Base-by-base conservation (phyloP, 2,113 vertebrate genomes). In the Thinocorus orbignyianus region DNA sequence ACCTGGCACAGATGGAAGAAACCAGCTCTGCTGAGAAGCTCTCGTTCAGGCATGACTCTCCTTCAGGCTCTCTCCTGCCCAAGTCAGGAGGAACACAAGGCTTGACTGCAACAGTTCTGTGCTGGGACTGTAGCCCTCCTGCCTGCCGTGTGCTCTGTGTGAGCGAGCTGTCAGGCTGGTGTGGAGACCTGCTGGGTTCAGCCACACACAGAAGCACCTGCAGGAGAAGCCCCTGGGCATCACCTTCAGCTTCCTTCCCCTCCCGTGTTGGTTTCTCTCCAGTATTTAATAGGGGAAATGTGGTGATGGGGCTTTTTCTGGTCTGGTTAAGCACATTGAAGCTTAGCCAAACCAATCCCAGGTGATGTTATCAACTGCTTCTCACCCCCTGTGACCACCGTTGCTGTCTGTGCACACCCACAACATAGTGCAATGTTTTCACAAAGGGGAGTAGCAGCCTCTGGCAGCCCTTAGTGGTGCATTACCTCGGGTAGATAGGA, bases 111-210 rank as follows among this genome's bases (percentile, higher is more conserved):
- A 13, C 15, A 33, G 23, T 31, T 20, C 49, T 4, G 3, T 30
- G 15, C 41, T 3, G 6, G 37, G 13, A 33, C 8, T 0, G 8
- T 41, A 18, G 18, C 10, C 37, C 22, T 37, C 22, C 14, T 37
- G 58, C n/a, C 58, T 37, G 23, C 58, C n/a, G 17, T 7, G 14
- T 6, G 15, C 64, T 68, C 30, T 4, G 0, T 18, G 33, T 10
- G 17, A 90, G 30, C 0, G 11, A 84, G 28, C 19, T 0, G 1
- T 9, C 0, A 0, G 23, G 31, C 7, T 57, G 44, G 12, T 26
- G 30, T 8, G 9, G 51, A 33, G 37, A 65, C 26, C 52, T 74
- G 52, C 52, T 17, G 9, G 33, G 24, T 55, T 25, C 37, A 68
- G 23, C 51, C 35, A 1, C 5, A 19, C 35, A 30, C 58, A 28